Evolutionary conservation across 2,888 invertebrate genomes (phyloP).

Genomic region (Suillia variegata): DNA sequence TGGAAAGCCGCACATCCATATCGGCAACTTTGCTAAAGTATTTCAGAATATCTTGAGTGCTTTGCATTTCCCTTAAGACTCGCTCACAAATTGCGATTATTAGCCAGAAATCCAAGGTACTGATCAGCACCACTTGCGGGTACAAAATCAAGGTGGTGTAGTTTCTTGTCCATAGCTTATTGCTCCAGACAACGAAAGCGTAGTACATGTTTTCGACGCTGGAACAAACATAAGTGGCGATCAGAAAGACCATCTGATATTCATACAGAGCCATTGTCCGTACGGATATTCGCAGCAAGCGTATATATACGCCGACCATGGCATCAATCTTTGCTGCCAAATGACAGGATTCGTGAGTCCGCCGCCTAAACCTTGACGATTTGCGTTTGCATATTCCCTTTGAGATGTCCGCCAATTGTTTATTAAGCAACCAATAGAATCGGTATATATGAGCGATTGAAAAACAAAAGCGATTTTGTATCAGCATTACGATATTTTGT

Average conservation of each 20-base stretch:
- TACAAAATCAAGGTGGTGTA: neutral
- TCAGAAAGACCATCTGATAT: neutral
- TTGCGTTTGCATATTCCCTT: too few relatives aligned
- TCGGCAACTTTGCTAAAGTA: neutral
- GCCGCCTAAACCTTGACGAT: too few relatives aligned
- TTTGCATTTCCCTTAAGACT: neutral
- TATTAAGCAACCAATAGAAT: neutral
- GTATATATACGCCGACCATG: neutral
- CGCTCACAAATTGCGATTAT: too few relatives aligned
- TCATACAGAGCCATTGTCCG: neutral
- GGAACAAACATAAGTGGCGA: neutral
- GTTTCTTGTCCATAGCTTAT: neutral
- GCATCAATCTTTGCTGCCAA: too few relatives aligned
- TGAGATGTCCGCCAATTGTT: neutral
- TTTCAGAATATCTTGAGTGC: neutral
- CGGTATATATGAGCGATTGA: too few relatives aligned
- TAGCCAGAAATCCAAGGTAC: too few relatives aligned
- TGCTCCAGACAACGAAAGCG: neutral
- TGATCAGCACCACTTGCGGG: too few relatives aligned
- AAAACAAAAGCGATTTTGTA: too few relatives aligned
- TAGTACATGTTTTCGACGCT: neutral
- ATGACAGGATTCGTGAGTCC: too few relatives aligned
- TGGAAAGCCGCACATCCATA: neutral
- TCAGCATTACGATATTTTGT: too few relatives aligned
- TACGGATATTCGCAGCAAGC: neutral